Base-by-base conservation (phyloP, 1,140 invertebrate species). In the Cherax destructor region DNA sequence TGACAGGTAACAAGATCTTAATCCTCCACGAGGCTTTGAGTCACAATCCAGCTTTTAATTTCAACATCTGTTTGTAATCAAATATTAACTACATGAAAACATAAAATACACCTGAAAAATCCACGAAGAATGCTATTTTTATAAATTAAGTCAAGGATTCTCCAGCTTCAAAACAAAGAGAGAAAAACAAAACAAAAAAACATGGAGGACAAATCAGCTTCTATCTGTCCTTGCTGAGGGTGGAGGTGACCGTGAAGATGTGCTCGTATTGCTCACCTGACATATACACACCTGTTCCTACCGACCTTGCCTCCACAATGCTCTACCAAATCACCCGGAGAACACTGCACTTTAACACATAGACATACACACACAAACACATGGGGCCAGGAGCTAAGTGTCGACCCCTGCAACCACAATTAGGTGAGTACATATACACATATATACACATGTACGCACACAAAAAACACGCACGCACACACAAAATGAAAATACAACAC, bases 181-280 rank as follows among this genome's bases (percentile, higher is more conserved):
- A 69, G 56, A 3, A 16, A 59, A 59, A 59, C 9, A 59, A 3
- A 59, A 9, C 9, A 59, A 59, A 59, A 59, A 74, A 74, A 74
- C 24, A 21, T 5, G 4, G 11, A 30, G 69, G n/a, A 74, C n/a
- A 30, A 74, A 74, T 74, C 69, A 74, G n/a, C 21, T 21, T 74
- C n/a, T 9, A 74, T 74, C 69, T 74, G 69, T 11, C 69, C 69
- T 74, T 74, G n/a, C 69, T 30, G 69, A 30, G 69, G 65, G 69
- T 30, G 24, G 69, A 74, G 69, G 69, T 74, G 69, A 74, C 69
- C 69, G n/a, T 74, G 69, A 74, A 30, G 69, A 74, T 24, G 69
- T 7, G 69, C n/a, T n/a, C 4, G 24, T 74, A 74, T 74, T 74
- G 69, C 69, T 74, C 69, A 74, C 69, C 65, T 21, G 13, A 69